These are phyloP conservation scores for Peromyscus aztecus DNA, from an alignment of 2,797 vertebrate species.

Conservation along the genomic window DNA sequence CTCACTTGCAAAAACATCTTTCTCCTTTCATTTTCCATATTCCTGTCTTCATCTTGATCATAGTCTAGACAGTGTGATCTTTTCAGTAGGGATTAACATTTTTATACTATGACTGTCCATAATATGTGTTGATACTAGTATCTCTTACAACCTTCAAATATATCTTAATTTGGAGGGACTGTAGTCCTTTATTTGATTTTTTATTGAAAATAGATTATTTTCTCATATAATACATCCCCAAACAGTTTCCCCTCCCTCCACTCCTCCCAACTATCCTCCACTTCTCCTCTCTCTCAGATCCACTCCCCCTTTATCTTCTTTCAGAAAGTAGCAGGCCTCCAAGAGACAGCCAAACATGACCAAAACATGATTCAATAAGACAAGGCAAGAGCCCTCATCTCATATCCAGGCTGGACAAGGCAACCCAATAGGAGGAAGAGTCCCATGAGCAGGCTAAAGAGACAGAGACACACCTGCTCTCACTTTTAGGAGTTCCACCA, in stretches of 20 bases:
- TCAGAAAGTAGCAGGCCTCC: too few relatives aligned
- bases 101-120: background rate
- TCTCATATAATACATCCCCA: too few relatives aligned
- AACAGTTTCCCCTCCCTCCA: too few relatives aligned
- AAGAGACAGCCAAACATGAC: too few relatives aligned
- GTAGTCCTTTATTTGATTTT: background rate
- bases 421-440: background rate
- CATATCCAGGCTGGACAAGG: background rate
- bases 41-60: background rate
- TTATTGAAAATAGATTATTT: too few relatives aligned
- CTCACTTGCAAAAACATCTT: background rate
- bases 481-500: background rate
- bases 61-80: background rate
- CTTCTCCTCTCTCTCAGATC: too few relatives aligned
- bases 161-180: background rate
- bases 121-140: background rate
- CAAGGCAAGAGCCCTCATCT: too few relatives aligned
- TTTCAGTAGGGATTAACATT: background rate
- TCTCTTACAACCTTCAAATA: background rate
- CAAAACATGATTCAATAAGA: too few relatives aligned
- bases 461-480: background rate
- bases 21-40: background rate
- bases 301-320: too few relatives aligned
- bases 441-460: background rate
- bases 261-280: too few relatives aligned